Conservation (phyloP, 2,888 invertebrate genomes). For the Tipula helvola region DNA sequence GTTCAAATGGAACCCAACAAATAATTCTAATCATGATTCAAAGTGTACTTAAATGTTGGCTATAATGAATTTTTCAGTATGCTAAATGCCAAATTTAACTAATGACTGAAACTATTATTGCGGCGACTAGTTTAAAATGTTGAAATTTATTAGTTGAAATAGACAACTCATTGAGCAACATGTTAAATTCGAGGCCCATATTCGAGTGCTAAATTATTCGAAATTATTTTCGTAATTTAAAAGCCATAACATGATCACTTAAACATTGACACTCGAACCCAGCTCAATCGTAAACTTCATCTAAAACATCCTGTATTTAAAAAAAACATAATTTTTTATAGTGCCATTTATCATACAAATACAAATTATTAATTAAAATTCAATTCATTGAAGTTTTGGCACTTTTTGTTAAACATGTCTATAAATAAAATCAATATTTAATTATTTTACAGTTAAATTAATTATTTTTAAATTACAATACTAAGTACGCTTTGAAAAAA, state of each 20-base stretch:
- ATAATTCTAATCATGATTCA: no score
- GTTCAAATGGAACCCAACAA: no score
- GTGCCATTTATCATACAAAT: not conserved
- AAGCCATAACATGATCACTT: not conserved
- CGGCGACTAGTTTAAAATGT: no score
- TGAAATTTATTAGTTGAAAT: not conserved
- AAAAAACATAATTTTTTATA: not conserved
- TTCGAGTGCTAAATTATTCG: not conserved
- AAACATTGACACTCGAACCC: not conserved
- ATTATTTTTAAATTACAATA: not conserved
- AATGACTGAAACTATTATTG: no score
- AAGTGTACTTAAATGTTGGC: no score
- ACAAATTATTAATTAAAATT: not conserved
- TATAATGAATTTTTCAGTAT: no score
- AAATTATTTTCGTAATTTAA: not conserved
- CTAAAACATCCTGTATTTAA: not conserved
- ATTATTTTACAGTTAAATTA: not conserved
- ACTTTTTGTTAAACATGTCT: not conserved
- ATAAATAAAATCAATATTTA: not conserved
- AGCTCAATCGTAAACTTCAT: not conserved
- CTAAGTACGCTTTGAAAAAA: constrained; percentile 4
- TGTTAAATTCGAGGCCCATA: not conserved
- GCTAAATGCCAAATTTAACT: no score
- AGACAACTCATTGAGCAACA: not conserved
- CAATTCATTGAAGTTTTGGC: not conserved